A percentile compares a stretch with the other conserved stretches of the same genome.
Conservation (phyloP, 2,797 vertebrate genomes). For the Mus caroli region DNA sequence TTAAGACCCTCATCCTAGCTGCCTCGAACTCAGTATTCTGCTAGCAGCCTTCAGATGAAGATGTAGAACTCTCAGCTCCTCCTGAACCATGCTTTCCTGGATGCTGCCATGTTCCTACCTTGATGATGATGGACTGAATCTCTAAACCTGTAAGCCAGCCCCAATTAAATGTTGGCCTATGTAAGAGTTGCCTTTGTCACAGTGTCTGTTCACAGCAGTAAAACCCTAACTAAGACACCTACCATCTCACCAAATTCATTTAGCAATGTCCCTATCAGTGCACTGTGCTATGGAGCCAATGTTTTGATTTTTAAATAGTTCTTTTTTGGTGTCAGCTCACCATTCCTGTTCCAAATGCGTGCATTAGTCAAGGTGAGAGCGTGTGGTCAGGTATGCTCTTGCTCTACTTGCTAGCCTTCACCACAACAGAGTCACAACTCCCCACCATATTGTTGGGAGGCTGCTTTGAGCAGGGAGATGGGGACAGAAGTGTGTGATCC, state of each 20-base stretch:
- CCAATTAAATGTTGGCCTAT: no score
- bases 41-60: no score
- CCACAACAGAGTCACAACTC: background rate
- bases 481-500: background rate
- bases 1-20: no score
- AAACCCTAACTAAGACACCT: no score
- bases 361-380: background rate
- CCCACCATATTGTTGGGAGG: background rate
- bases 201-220: no score
- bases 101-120: no score
- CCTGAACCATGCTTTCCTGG: no score
- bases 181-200: no score
- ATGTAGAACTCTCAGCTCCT: no score
- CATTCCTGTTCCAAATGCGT: background rate
- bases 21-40: no score
- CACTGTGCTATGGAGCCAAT: background rate
- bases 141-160: no score
- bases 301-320: constrained; percentile 34
- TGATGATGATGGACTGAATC: no score
- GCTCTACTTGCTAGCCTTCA: background rate
- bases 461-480: background rate
- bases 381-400: background rate
- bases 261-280: background rate
- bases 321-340: background rate
- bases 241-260: background rate